Evolutionary conservation across 2,797 vertebrate genomes (phyloP).

Genomic region (Cirrhinus mrigala): DNA sequence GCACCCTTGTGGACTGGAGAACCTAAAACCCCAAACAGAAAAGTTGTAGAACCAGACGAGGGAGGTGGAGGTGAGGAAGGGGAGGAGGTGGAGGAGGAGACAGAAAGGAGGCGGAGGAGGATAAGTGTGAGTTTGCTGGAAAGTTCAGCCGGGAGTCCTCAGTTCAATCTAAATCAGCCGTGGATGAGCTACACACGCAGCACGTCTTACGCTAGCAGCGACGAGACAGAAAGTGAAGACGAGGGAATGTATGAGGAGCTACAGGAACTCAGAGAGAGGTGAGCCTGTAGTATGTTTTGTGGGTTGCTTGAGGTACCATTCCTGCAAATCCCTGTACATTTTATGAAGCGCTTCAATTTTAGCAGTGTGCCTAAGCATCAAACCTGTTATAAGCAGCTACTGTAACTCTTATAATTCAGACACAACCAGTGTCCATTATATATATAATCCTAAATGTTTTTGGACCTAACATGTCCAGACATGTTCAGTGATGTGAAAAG

Average conservation of each 20-base stretch:
- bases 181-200: constrained; percentile 81
- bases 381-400: too few relatives aligned
- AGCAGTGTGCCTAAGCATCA: neutral
- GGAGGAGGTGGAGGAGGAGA: constrained; percentile 44
- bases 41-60: constrained; percentile 31
- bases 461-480: neutral
- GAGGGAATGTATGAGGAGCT: constrained; percentile 91
- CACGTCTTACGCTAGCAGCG: constrained; percentile 81
- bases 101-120: constrained; percentile 44
- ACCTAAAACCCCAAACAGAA: constrained; percentile 4
- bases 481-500: neutral
- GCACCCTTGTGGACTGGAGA: constrained; percentile 13
- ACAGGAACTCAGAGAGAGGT: constrained; percentile 89
- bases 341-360: neutral
- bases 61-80: neutral
- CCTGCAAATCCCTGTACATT: neutral
- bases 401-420: neutral
- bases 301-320: neutral
- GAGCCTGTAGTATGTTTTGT: constrained; percentile 59
- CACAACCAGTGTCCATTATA: neutral
- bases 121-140: constrained; percentile 67
- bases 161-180: constrained; percentile 72
- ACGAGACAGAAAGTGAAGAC: constrained; percentile 86
- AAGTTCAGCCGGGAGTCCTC: constrained; percentile 44
- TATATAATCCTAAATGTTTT: neutral